Conservation (phyloP, 2,888 invertebrate genomes). For the Therioaphis trifolii region DNA sequence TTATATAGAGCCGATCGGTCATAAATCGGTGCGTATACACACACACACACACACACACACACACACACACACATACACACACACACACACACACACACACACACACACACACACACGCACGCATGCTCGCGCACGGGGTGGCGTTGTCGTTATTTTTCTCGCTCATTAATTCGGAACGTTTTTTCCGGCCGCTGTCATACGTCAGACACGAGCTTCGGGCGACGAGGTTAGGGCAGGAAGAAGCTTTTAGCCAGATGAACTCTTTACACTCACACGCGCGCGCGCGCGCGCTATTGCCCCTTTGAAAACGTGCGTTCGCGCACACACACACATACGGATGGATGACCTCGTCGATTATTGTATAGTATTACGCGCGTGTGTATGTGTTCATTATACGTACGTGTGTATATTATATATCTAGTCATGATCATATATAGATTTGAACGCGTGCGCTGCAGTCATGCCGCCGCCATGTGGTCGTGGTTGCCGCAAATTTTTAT, state of each 20-base stretch:
- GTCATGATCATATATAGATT: conserved; percentile 55
- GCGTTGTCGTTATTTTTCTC: conserved; percentile 48
- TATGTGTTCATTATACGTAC: neutral
- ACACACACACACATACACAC: too few species aligned
- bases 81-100: too few species aligned
- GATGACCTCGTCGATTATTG: conserved; percentile 55
- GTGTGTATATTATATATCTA: conserved; percentile 10
- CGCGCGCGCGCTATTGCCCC: conserved; percentile 1
- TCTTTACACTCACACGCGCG: neutral
- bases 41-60: too few species aligned
- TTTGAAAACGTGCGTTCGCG: neutral
- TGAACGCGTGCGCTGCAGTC: neutral
- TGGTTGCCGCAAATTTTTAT: conserved; percentile 51
- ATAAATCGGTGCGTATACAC: neutral
- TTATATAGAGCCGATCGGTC: conserved; percentile 28
- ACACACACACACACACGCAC: too few species aligned
- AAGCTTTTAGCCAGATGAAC: conserved; percentile 63
- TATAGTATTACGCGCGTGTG: neutral
- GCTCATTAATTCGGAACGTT: conserved; percentile 52
- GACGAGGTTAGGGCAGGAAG: neutral
- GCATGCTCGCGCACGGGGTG: neutral
- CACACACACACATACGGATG: conserved; percentile 39
- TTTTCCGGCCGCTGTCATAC: conserved; percentile 46
- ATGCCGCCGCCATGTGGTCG: conserved; percentile 51
- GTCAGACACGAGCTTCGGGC: conserved; percentile 15